phyloP scores from a whole-genome alignment of 2,113 vertebrate genomes.

The Melanerpes aurifrons region DNA sequence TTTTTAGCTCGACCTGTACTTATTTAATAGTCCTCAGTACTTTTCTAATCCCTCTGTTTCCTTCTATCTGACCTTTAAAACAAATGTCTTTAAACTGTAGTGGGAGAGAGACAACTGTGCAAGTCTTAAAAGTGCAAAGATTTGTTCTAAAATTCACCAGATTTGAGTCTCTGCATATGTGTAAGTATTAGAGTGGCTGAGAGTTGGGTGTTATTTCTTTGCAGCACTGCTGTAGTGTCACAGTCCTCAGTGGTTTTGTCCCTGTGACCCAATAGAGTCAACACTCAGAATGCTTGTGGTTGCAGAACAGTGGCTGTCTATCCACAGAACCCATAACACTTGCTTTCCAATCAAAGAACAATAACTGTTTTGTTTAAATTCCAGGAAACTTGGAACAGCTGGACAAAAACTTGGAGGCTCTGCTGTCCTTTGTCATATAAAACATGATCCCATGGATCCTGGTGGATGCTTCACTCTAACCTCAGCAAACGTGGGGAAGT shows the following conservation, averaged over 20 bases:
- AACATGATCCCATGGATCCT: constrained; percentile 93
- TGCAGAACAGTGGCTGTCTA: neutral
- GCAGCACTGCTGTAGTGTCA: neutral
- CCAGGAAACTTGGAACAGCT: constrained; percentile 95
- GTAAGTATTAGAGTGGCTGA: neutral
- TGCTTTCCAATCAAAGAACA: neutral
- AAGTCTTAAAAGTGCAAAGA: neutral
- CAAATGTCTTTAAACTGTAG: neutral
- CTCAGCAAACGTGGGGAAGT: constrained; percentile 96
- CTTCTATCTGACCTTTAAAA: neutral
- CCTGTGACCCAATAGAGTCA: neutral
- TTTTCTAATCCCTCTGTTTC: neutral
- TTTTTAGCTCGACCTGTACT: neutral
- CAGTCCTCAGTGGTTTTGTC: neutral
- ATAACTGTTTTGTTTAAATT: constrained; percentile 39
- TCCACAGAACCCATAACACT: neutral
- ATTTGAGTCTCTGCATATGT: neutral
- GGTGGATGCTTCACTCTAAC: constrained; percentile 93
- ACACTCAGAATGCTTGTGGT: neutral
- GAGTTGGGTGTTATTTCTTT: neutral
- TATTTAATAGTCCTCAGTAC: neutral
- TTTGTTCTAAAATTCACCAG: neutral
- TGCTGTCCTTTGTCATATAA: constrained; percentile 95
- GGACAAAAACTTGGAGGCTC: constrained; percentile 97
- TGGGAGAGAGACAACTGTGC: neutral